phyloP scores from a whole-genome alignment of 2,113 vertebrate genomes.

The Ceuthmochares aereus region DNA sequence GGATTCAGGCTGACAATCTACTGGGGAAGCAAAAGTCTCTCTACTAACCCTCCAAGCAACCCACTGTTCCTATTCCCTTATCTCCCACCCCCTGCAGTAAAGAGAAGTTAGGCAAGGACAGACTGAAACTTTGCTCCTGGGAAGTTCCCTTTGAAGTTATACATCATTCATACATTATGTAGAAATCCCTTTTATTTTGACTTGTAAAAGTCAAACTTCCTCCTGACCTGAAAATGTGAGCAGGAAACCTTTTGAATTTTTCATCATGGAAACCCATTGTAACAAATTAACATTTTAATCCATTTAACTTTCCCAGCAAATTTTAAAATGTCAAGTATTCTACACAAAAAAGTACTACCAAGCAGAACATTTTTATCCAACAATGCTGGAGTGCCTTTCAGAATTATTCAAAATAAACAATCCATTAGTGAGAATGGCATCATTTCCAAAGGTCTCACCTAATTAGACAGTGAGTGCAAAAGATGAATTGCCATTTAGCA shows the following conservation, averaged over 20 bases:
- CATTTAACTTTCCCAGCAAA: conserved; percentile 14
- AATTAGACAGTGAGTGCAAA: not conserved
- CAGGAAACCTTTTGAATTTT: conserved; percentile 5
- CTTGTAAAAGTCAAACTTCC: not conserved
- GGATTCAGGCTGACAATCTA: not conserved
- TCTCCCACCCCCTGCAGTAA: not conserved
- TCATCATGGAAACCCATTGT: not conserved
- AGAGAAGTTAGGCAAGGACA: not conserved
- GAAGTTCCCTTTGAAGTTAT: not conserved
- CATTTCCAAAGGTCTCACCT: not conserved
- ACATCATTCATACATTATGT: not conserved
- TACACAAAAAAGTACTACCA: not conserved
- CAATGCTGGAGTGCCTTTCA: not conserved
- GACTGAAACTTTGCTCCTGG: not conserved
- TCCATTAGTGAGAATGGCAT: not conserved
- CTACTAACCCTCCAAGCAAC: not conserved
- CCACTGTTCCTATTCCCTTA: not conserved
- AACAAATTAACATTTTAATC: conserved; percentile 35
- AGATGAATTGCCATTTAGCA: not conserved
- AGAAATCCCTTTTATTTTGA: conserved; percentile 25
- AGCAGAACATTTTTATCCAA: not conserved
- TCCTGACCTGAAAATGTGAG: not conserved
- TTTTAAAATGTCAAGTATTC: conserved; percentile 21
- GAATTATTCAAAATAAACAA: conserved; percentile 23
- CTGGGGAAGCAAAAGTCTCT: not conserved